Evolutionary conservation across 2,888 invertebrate species (phyloP).

Genomic region (Amphipoea oculea): DNA sequence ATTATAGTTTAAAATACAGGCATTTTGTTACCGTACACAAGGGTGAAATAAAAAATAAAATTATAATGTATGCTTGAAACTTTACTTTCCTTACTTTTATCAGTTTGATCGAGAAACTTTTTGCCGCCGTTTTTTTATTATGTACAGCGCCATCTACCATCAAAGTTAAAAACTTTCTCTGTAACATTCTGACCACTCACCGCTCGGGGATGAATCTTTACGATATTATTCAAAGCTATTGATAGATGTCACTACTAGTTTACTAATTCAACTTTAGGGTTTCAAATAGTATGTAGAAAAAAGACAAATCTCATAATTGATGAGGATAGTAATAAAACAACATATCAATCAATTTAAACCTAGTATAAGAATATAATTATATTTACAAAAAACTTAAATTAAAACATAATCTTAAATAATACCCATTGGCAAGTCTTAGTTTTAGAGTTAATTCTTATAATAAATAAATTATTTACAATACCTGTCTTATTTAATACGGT

Average conservation of each 20-base stretch:
- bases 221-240: neutral
- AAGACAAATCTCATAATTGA: neutral
- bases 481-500: neutral
- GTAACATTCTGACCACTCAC: neutral
- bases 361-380: slow-evolving; percentile 26
- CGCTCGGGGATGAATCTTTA: neutral
- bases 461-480: slow-evolving; percentile 41
- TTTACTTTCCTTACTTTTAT: neutral
- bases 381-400: slow-evolving; percentile 39
- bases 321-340: slow-evolving; percentile 27
- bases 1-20: neutral
- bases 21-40: neutral
- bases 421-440: slow-evolving; percentile 45
- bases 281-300: neutral
- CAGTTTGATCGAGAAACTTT: neutral
- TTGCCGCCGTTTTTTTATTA: slow-evolving; percentile 2
- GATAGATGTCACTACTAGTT: slow-evolving; percentile 48
- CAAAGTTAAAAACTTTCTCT: neutral
- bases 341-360: slow-evolving; percentile 5
- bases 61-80: neutral
- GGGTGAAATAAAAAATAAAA: neutral
- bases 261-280: neutral
- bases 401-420: slow-evolving; percentile 21
- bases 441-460: slow-evolving; percentile 39
- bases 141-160: slow-evolving; percentile 47